Conservation (phyloP, 35 echinoderm and acorn worm genomes). For the Apostichopus californicus region DNA sequence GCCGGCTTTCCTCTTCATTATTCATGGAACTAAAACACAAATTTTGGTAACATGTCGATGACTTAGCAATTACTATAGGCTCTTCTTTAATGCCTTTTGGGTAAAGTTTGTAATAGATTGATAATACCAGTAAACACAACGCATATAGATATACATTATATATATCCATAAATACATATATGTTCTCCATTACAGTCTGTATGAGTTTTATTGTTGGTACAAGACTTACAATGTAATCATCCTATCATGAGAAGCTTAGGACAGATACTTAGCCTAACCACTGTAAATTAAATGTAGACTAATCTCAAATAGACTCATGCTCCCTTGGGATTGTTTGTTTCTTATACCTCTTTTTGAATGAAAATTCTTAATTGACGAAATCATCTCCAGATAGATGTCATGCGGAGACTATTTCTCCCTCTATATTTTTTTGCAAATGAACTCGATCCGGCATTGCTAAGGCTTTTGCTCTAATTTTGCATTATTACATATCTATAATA, state of each 20-base stretch:
- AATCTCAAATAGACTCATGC: not conserved
- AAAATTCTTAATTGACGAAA: not conserved
- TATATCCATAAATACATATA: no score
- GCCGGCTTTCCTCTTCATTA: conserved; percentile 17
- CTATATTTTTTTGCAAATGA: not conserved
- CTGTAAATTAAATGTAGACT: not conserved
- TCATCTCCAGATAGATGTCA: not conserved
- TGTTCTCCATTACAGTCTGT: no score
- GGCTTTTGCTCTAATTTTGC: not conserved
- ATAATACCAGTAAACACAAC: not conserved
- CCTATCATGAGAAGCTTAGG: no score
- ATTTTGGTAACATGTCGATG: conserved; percentile 30
- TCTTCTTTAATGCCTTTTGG: conserved; percentile 10
- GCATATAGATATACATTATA: not conserved
- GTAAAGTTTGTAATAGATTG: conserved; percentile 23
- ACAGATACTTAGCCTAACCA: not conserved
- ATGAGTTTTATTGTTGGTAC: no score
- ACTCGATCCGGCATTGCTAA: not conserved
- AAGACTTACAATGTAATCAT: no score
- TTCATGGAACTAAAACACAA: conserved; percentile 34
- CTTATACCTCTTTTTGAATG: not conserved
- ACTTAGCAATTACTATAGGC: not conserved
- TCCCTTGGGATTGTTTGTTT: not conserved
- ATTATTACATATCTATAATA: not conserved
- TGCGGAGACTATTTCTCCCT: not conserved